Evolutionary conservation across 2,797 vertebrate species (phyloP), one percentile per base, ranked within the genome.

Genomic region (Syngnathus rostellatus): DNA sequence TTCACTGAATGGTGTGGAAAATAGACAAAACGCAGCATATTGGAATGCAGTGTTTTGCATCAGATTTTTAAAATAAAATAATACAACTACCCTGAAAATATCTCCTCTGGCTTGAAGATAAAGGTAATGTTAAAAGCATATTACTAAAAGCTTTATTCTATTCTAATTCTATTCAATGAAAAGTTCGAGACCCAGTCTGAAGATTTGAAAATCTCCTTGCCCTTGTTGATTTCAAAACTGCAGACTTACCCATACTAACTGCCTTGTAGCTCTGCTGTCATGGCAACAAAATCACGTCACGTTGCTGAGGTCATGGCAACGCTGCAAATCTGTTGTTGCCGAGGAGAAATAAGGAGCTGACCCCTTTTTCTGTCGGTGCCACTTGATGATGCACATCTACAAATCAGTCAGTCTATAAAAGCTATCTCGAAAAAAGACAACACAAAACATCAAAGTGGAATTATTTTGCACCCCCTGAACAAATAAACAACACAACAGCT

Each of bases 221-320:
- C 68, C 78, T 83, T 81, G 73, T 86, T 85, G 72, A 61, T 66
- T 80, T 83, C 45, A 66, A 80, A 75, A 76, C 73, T 81, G 72
- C 74, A 39, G 69, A 80, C 79, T 75, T 71, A 67, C 66, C 77
- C 65, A 46, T 81, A 23, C 83, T 82, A 81, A 80, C 83, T 87
- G 81, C 83, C 65, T 87, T 74, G 78, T 77, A 62, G 71, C 72
- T 72, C 78, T 63, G 85, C 86, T 88, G 88, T 85, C 88, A 87
- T 89, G 87, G 87, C 81, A 89, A 90, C 88, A 73, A 72, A 82
- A 78, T 73, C 70, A 84, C 81, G 81, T 88, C 85, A 86, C 83
- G 69, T 74, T 73, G 78, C 81, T 80, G 79, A 89, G 86, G 86
- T 90, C 86, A 89, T 88, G 79, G 84, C 81, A 88, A 87, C 85